Base-by-base conservation (phyloP, 92 coral and sea anemone genomes). In the Zoanthus sociatus region DNA sequence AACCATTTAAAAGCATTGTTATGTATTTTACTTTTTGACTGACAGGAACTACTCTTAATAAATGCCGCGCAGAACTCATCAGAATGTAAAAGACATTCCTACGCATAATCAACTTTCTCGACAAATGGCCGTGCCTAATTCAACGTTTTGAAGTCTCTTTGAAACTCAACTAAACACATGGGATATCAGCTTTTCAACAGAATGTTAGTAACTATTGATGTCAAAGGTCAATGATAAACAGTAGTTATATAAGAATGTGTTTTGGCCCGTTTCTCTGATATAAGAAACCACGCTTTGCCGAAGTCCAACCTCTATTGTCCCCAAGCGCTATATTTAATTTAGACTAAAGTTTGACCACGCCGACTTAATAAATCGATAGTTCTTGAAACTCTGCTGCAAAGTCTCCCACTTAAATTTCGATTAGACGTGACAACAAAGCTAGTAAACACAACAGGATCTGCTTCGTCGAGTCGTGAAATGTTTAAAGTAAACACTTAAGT, bases 391-490 rank as follows among this genome's bases (percentile, higher is more conserved):
- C 46, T 44, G 75, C 42, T 64, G 66, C 45, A 31, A 67, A 81
- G 20, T n/a, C 47, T 79, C 47, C 60, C 66, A 45, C 85, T 81
- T 71, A 37, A 66, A 66, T 66, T 64, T 66, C 75, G 85, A 37
- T 81, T 81, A 81, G 85, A 64, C 47, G 73, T 70, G 85, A 81
- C 75, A 81, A 81, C 85, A 81, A 81, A 81, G 46, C 70, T 73
- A 33, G 31, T 81, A 81, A 81, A 81, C 85, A 81, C 85, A 67
- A 81, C 85, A 81, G 85, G 85, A 81, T 81, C 74, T 81, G 85
- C 85, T 81, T 64, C 85, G 85, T 31, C 85, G 85, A 70, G 58
- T 81, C 85, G 63, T 81, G 85, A 81, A 81, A 81, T 81, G 85
- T 81, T 81, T 81, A 67, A 81, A 81, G 85, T 81, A 81, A 67